These are phyloP conservation scores for Redunca redunca DNA, from an alignment of 2,113 vertebrate genomes.

Conservation along the genomic window DNA sequence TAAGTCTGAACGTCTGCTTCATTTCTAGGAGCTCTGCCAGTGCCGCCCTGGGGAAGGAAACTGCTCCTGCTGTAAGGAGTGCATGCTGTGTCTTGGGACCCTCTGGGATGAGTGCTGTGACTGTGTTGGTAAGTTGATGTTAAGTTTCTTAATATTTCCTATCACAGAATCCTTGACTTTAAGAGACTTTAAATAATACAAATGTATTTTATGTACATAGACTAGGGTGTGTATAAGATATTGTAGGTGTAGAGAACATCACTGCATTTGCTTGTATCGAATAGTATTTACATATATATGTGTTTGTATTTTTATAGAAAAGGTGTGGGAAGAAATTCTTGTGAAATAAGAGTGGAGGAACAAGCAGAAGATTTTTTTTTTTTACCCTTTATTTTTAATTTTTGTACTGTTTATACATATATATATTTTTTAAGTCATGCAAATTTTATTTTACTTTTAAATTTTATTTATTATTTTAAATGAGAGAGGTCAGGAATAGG, in stretches of 20 bases:
- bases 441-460: background rate
- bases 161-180: background rate
- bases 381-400: background rate
- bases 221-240: background rate
- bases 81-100: slow-evolving; percentile 96
- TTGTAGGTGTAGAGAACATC: background rate
- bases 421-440: background rate
- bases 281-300: background rate
- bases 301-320: background rate
- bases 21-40: slow-evolving; percentile 94
- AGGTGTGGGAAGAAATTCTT: background rate
- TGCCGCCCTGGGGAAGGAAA: slow-evolving; percentile 96
- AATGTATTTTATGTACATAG: background rate
- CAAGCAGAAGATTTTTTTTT: background rate
- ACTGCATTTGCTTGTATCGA: background rate
- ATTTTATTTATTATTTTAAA: background rate
- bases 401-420: background rate
- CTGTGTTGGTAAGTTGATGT: slow-evolving; percentile 92
- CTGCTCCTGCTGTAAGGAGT: slow-evolving; percentile 98
- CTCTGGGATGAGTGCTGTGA: slow-evolving; percentile 99
- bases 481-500: background rate
- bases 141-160: background rate
- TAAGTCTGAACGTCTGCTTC: slow-evolving; percentile 13
- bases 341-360: background rate
- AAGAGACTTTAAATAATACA: background rate